A percentile compares a stretch with the other conserved stretches of the same genome.
phyloP scores from a whole-genome alignment of 2,797 vertebrate species.

The Tragelaphus eurycerus region DNA sequence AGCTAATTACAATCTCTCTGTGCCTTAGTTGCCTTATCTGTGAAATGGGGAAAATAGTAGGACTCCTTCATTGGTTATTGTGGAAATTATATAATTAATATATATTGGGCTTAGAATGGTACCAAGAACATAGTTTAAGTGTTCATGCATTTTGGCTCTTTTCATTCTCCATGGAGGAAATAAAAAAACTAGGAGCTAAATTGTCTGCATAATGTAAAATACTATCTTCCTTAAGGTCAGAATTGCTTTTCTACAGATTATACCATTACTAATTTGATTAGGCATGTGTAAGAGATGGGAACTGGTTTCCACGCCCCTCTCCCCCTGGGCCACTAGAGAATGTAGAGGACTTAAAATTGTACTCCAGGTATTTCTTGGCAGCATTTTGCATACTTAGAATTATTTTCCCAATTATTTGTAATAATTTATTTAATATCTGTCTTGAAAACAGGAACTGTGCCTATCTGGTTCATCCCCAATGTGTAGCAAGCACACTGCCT shows the following conservation, averaged over 20 bases:
- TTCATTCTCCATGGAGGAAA: not conserved
- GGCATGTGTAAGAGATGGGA: not conserved
- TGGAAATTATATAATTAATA: not conserved
- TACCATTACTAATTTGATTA: not conserved
- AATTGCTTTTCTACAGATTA: constrained; percentile 17
- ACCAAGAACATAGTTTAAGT: not conserved
- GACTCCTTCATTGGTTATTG: not conserved
- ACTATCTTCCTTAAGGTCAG: not conserved
- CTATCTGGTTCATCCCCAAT: not conserved
- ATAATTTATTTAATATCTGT: not conserved
- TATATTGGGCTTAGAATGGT: not conserved
- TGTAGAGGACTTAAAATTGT: not conserved
- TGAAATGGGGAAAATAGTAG: not conserved
- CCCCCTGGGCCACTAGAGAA: not conserved
- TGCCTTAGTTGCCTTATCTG: constrained; percentile 17
- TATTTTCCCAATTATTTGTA: not conserved
- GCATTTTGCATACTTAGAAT: not conserved
- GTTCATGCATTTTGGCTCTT: not conserved
- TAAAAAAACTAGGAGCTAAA: not conserved
- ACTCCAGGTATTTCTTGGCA: not conserved
- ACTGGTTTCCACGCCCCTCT: no score
- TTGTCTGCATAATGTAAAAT: not conserved
- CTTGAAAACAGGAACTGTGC: not conserved
- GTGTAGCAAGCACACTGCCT: not conserved
- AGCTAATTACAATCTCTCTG: not conserved